Percentiles rank a stretch among this genome's conserved stretches.
Evolutionary conservation across 2,888 invertebrate genomes (phyloP).

Genomic region (Himalopsyche tibetana): DNA sequence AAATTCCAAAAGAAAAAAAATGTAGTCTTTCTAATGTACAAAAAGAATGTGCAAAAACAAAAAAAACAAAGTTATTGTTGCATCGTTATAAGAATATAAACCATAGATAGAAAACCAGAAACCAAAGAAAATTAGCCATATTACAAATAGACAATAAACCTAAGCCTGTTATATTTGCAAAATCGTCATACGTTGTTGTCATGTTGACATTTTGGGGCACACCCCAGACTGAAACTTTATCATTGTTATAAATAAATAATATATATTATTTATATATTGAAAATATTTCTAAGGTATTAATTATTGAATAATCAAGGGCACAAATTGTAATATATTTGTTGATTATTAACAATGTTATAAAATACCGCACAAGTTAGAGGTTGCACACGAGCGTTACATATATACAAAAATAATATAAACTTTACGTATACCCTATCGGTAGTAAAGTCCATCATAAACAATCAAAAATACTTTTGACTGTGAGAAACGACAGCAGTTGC

Average conservation of each 20-base stretch:
- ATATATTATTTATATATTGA: slow-evolving; percentile 41
- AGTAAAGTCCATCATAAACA: not conserved
- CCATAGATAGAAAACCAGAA: slow-evolving; percentile 37
- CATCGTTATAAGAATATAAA: slow-evolving; percentile 51
- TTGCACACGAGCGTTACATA: slow-evolving; percentile 34
- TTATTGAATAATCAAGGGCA: slow-evolving; percentile 59
- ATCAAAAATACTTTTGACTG: slow-evolving; percentile 11
- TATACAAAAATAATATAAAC: slow-evolving; percentile 33
- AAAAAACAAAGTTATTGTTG: slow-evolving; percentile 48
- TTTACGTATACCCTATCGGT: slow-evolving; percentile 13
- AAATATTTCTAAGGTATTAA: slow-evolving; percentile 50
- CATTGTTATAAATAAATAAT: slow-evolving; percentile 57
- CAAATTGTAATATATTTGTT: slow-evolving; percentile 55
- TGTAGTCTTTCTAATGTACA: slow-evolving; percentile 43
- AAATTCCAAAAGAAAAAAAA: not conserved
- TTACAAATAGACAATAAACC: slow-evolving; percentile 63
- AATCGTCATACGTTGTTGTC: slow-evolving; percentile 56
- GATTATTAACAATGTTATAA: slow-evolving; percentile 50
- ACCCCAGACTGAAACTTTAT: slow-evolving; percentile 64
- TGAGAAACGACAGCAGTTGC: slow-evolving; percentile 16
- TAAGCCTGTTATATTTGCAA: slow-evolving; percentile 63
- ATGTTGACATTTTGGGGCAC: slow-evolving; percentile 60
- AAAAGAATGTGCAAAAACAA: slow-evolving; percentile 49
- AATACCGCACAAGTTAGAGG: slow-evolving; percentile 47
- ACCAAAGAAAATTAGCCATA: slow-evolving; percentile 64